A percentile compares a stretch with the other conserved stretches of the same genome.
These are phyloP conservation scores for Acrossocheilus fasciatus DNA, from an alignment of 2,797 vertebrate genomes.

Conservation along the genomic window DNA sequence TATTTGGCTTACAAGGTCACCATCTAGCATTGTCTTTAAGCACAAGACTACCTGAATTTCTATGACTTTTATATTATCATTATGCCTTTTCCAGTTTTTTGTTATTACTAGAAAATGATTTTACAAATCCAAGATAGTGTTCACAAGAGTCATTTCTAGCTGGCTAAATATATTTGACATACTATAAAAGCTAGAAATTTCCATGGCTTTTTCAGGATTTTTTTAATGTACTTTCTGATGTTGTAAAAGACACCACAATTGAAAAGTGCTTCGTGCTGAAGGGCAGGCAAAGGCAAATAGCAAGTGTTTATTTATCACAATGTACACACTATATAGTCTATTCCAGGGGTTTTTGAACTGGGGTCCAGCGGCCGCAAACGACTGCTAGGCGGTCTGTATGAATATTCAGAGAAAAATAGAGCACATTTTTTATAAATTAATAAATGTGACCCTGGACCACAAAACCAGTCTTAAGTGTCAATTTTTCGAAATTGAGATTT, in stretches of 20 bases:
- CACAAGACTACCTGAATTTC: not conserved
- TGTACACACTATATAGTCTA: not conserved
- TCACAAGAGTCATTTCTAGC: not conserved
- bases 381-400: not conserved
- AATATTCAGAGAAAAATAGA: not conserved
- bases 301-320: not conserved
- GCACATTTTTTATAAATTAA: too few species aligned
- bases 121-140: too few species aligned
- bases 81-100: not conserved
- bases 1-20: slow-evolving; percentile 24
- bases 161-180: not conserved
- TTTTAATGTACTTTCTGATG: not conserved
- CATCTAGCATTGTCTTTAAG: not conserved
- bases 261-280: not conserved
- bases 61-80: not conserved
- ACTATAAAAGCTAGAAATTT: not conserved
- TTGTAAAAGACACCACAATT: not conserved
- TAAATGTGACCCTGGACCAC: too few species aligned
- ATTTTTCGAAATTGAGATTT: too few species aligned
- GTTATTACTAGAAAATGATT: not conserved
- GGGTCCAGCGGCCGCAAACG: not conserved
- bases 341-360: not conserved
- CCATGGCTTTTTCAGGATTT: not conserved
- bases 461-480: too few species aligned
- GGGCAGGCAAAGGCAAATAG: not conserved